phyloP scores from a whole-genome alignment of 2,888 invertebrate species.

The Candidula unifasciata region DNA sequence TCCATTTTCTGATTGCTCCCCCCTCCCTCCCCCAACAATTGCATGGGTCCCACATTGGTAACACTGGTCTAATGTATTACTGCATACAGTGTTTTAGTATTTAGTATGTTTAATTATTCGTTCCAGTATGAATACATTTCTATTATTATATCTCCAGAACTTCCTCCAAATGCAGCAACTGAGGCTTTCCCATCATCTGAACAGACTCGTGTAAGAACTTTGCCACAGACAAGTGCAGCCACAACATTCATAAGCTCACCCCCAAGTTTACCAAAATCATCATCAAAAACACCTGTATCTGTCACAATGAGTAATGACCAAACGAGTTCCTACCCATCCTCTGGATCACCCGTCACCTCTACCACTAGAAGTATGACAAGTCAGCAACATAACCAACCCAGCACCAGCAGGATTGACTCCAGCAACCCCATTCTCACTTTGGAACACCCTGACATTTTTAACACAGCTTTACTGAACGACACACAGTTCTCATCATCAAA shows the following conservation, averaged over 20 bases:
- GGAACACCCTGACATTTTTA: slow-evolving; percentile 33
- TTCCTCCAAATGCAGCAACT: slow-evolving; percentile 91
- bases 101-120: too few relatives aligned
- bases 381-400: slow-evolving; percentile 3
- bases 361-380: neutral
- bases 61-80: neutral
- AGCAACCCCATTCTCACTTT: slow-evolving; percentile 43
- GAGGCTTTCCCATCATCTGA: slow-evolving; percentile 82
- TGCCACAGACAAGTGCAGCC: slow-evolving; percentile 55
- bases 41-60: too few relatives aligned
- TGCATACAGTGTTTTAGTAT: neutral
- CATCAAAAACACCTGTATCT: slow-evolving; percentile 6
- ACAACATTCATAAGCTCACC: slow-evolving; percentile 9
- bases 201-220: slow-evolving; percentile 59
- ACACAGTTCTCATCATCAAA: slow-evolving; percentile 39
- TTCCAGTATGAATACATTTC: neutral
- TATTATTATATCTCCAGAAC: slow-evolving; percentile 80
- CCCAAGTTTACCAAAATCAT: slow-evolving; percentile 5
- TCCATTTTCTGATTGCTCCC: too few relatives aligned
- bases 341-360: neutral
- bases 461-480: slow-evolving; percentile 25
- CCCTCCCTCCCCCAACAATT: too few relatives aligned
- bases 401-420: slow-evolving; percentile 23
- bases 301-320: neutral
- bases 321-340: neutral